A percentile compares a stretch with the other conserved stretches of the same genome.
phyloP scores from a whole-genome alignment of 1,140 invertebrate genomes.

The Nomia melanderi region DNA sequence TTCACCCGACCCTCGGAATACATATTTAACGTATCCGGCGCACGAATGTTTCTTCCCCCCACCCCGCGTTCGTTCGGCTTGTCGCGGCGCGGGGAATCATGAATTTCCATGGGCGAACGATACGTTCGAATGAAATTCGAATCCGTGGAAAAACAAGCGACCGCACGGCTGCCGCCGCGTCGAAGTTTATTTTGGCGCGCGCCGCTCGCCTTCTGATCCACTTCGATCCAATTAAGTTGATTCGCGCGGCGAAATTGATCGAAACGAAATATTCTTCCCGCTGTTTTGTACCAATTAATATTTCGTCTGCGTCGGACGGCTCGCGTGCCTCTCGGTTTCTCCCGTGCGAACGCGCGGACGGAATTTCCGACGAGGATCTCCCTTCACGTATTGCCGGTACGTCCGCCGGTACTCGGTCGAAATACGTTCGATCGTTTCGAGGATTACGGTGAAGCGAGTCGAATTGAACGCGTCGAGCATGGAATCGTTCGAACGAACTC shows the following conservation, averaged over 20 bases:
- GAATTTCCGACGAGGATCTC: background rate
- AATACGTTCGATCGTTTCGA: background rate
- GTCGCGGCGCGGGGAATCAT: slow-evolving; percentile 1
- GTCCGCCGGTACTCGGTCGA: background rate
- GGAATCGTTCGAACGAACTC: background rate
- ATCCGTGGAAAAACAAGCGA: slow-evolving; percentile 9
- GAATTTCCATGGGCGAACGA: slow-evolving; percentile 1
- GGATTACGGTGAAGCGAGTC: background rate
- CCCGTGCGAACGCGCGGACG: background rate
- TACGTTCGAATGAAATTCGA: background rate
- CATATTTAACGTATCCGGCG: slow-evolving; percentile 58
- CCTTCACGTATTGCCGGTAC: background rate
- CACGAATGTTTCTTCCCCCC: slow-evolving; percentile 19
- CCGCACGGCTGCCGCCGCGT: background rate
- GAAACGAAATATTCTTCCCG: slow-evolving; percentile 46
- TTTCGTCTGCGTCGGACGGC: background rate
- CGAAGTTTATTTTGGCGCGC: background rate
- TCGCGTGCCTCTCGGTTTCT: background rate
- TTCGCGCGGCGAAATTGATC: slow-evolving; percentile 37
- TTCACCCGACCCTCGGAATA: slow-evolving; percentile 23
- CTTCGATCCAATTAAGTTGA: slow-evolving; percentile 7
- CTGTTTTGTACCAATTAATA: slow-evolving; percentile 14
- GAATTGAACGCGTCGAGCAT: background rate
- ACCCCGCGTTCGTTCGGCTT: background rate
- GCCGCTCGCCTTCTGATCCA: background rate